Evolutionary conservation across 2,797 vertebrate genomes (phyloP).

Genomic region (Rhodeus uyekii): DNA sequence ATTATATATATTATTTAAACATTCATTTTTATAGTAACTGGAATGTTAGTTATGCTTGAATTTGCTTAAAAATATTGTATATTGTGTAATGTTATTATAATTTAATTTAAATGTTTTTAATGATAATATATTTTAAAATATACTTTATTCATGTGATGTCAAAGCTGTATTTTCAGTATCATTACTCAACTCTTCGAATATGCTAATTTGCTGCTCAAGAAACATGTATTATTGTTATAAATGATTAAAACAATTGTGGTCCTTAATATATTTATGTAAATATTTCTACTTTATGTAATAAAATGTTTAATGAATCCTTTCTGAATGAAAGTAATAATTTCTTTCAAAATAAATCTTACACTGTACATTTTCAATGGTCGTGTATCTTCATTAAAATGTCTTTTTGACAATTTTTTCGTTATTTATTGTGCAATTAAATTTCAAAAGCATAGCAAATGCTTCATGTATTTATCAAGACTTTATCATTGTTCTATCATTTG

Average conservation of each 20-base stretch:
- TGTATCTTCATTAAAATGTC: not conserved
- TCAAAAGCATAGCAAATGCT: not conserved
- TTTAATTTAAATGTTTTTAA: not conserved
- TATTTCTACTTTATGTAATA: no score
- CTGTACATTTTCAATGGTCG: no score
- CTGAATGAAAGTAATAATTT: not conserved
- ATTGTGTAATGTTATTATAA: not conserved
- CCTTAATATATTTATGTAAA: not conserved
- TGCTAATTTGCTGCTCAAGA: not conserved
- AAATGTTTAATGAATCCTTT: not conserved
- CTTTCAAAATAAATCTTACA: no score
- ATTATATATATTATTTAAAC: no score
- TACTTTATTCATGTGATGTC: not conserved
- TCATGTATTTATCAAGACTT: no score
- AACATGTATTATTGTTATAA: not conserved
- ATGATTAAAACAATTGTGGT: not conserved
- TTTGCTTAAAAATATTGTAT: no score
- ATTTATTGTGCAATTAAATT: not conserved
- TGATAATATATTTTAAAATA: not conserved
- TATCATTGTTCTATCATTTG: not conserved
- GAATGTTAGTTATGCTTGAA: no score
- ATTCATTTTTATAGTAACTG: no score
- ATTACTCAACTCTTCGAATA: not conserved
- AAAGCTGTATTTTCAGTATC: not conserved
- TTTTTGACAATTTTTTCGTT: not conserved